Percentiles rank a stretch among this genome's conserved stretches.
These are phyloP conservation scores for Timandra comae DNA, from an alignment of 2,888 invertebrate genomes.

Conservation along the genomic window DNA sequence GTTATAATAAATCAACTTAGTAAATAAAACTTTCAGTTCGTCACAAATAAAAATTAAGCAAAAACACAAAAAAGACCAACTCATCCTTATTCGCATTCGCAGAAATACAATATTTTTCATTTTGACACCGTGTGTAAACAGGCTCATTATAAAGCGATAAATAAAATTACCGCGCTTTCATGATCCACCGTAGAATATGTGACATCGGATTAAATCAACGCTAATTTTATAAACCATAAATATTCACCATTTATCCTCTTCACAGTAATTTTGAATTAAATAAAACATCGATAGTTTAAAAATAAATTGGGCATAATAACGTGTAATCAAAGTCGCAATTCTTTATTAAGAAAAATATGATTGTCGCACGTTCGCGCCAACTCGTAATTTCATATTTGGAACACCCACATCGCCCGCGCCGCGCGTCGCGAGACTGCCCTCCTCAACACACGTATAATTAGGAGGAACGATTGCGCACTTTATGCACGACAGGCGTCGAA, in stretches of 20 bases:
- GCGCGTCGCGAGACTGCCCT: no score
- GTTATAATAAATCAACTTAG: no score
- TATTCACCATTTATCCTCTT: constrained; percentile 44
- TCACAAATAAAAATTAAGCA: no score
- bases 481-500: constrained; percentile 72
- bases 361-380: constrained; percentile 67
- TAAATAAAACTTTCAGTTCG: no score
- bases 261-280: no score
- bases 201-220: constrained; percentile 49
- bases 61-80: no score
- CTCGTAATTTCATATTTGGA: constrained; percentile 69
- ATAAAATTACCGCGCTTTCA: constrained; percentile 70
- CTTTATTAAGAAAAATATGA: constrained; percentile 46
- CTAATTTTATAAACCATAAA: constrained; percentile 55
- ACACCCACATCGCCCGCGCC: constrained; percentile 68
- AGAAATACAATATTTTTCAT: constrained; percentile 19
- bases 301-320: constrained; percentile 42
- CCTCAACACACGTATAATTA: constrained; percentile 67
- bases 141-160: constrained; percentile 72
- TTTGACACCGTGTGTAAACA: constrained; percentile 47
- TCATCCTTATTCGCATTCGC: no score
- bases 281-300: constrained; percentile 21
- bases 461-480: constrained; percentile 66
- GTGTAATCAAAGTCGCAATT: constrained; percentile 42
- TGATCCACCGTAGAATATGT: constrained; percentile 45